Evolutionary conservation across 2,797 vertebrate species (phyloP).

Genomic region (Pseudocheirus occidentalis): DNA sequence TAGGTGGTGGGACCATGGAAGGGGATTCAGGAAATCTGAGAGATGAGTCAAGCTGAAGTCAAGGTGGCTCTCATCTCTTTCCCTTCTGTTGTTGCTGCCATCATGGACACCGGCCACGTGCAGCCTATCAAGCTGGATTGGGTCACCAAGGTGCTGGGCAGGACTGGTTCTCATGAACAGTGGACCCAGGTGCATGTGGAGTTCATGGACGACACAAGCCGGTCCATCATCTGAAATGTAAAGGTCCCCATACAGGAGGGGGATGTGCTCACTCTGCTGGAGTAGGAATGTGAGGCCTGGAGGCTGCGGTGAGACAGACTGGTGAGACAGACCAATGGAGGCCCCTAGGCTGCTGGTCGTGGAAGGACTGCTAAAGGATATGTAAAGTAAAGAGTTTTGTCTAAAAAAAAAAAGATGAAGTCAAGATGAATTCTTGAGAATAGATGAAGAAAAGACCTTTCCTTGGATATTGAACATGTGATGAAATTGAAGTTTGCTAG

Average conservation of each 20-base stretch:
- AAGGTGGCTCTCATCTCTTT: conserved; percentile 81
- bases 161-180: conserved; percentile 98
- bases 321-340: conserved; percentile 52
- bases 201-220: conserved; percentile 99
- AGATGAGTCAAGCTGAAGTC: too few relatives aligned
- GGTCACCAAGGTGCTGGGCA: conserved; percentile 97
- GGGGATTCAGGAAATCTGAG: too few relatives aligned
- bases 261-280: conserved; percentile 96
- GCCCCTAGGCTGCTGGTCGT: not conserved
- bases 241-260: conserved; percentile 98
- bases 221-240: conserved; percentile 98
- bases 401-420: too few relatives aligned
- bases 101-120: conserved; percentile 96
- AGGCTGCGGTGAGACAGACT: conserved; percentile 89
- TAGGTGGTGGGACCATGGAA: too few relatives aligned
- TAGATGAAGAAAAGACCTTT: too few relatives aligned
- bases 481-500: too few relatives aligned
- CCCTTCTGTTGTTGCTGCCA: conserved; percentile 76
- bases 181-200: conserved; percentile 98
- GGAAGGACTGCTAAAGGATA: not conserved
- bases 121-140: conserved; percentile 96
- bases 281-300: conserved; percentile 97
- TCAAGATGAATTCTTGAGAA: too few relatives aligned
- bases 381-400: not conserved
- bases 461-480: too few relatives aligned